Percentiles rank a stretch among this genome's conserved stretches.
phyloP scores from a whole-genome alignment of 2,888 invertebrate genomes.

The Trachelus troglodyta region DNA sequence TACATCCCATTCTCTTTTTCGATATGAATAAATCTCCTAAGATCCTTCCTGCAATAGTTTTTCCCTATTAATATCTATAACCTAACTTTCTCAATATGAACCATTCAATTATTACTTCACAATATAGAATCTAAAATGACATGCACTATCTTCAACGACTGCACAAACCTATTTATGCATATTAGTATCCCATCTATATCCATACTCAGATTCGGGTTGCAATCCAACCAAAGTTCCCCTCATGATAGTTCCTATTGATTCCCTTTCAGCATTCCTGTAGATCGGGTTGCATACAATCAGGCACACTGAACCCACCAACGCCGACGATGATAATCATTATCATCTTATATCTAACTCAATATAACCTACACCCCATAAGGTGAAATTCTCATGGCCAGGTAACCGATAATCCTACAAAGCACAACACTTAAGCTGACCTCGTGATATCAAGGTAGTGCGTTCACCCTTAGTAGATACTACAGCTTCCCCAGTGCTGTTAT shows the following conservation, averaged over 20 bases:
- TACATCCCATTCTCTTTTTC: neutral
- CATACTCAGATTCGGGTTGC: neutral
- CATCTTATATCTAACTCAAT: neutral
- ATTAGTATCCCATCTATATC: neutral
- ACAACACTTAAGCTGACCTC: neutral
- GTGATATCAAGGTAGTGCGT: neutral
- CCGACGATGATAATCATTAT: neutral
- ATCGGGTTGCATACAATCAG: neutral
- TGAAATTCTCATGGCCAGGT: neutral
- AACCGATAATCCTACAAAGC: neutral
- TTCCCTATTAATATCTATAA: neutral
- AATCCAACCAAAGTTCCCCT: neutral
- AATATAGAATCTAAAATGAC: neutral
- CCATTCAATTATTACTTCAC: neutral
- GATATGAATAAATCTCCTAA: neutral
- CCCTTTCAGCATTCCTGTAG: neutral
- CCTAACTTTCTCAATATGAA: neutral
- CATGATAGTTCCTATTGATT: neutral
- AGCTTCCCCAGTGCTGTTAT: conserved; percentile 45
- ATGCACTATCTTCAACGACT: neutral
- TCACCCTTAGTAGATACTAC: neutral
- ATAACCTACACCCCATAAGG: neutral
- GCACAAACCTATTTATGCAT: neutral
- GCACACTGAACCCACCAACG: neutral
- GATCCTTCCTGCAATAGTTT: neutral